Evolutionary conservation across 2,797 vertebrate genomes (phyloP).

Genomic region (Sebastes vulpes): DNA sequence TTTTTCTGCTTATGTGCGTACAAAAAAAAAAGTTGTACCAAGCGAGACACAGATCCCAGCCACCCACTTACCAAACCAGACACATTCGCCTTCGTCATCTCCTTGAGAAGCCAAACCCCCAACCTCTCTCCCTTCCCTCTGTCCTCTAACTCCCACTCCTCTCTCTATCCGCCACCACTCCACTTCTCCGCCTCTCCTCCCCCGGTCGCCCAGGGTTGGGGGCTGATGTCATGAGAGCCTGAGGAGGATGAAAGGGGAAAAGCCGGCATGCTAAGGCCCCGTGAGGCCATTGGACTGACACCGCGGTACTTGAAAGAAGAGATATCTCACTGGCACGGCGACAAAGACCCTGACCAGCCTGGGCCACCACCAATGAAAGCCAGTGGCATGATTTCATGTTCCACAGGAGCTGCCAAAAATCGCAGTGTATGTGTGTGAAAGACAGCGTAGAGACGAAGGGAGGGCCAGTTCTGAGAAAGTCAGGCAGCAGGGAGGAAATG

Average conservation of each 20-base stretch:
- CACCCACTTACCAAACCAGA: slow-evolving; percentile 49
- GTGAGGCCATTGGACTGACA: slow-evolving; percentile 53
- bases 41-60: slow-evolving; percentile 45
- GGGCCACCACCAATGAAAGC: slow-evolving; percentile 50
- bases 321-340: slow-evolving; percentile 72
- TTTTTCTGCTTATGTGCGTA: slow-evolving; percentile 46
- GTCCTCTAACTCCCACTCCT: slow-evolving; percentile 31
- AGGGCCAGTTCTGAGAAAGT: slow-evolving; percentile 51
- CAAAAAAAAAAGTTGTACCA: slow-evolving; percentile 11
- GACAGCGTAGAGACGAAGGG: slow-evolving; percentile 22
- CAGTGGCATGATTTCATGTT: slow-evolving; percentile 78
- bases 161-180: slow-evolving; percentile 8
- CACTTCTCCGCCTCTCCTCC: slow-evolving; percentile 11
- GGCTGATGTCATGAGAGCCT: slow-evolving; percentile 76
- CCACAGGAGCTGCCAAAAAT: slow-evolving; percentile 68
- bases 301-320: slow-evolving; percentile 65
- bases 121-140: slow-evolving; percentile 15
- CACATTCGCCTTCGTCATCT: slow-evolving; percentile 46
- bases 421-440: slow-evolving; percentile 55
- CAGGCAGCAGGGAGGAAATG: slow-evolving; percentile 44
- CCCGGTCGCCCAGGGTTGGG: slow-evolving; percentile 4
- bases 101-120: slow-evolving; percentile 33
- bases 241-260: slow-evolving; percentile 70
- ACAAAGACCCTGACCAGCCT: slow-evolving; percentile 59
- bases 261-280: slow-evolving; percentile 45